These are phyloP conservation scores for Hyperoplus immaculatus DNA, from an alignment of 2,797 vertebrate genomes.

Conservation along the genomic window DNA sequence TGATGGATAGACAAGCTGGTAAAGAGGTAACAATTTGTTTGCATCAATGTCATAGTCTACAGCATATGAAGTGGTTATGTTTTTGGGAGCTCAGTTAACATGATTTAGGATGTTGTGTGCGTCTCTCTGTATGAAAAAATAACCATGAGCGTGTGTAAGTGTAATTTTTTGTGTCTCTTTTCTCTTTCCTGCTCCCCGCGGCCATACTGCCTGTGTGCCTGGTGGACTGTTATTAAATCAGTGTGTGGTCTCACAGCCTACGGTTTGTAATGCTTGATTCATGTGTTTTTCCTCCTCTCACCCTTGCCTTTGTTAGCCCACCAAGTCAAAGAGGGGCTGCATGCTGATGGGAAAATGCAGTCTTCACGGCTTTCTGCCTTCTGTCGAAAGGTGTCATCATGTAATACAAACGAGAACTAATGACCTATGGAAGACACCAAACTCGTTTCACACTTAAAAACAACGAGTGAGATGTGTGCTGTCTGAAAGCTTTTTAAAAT, in stretches of 20 bases:
- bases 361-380: conserved; percentile 50
- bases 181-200: conserved; percentile 7
- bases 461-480: conserved; percentile 23
- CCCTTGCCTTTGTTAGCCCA: conserved; percentile 67
- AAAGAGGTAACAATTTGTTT: conserved; percentile 44
- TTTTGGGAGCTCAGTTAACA: conserved; percentile 32
- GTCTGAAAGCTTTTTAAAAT: conserved; percentile 24
- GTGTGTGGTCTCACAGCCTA: conserved; percentile 70
- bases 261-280: conserved; percentile 46
- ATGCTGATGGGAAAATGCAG: conserved; percentile 61
- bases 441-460: conserved; percentile 30
- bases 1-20: not conserved
- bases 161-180: conserved; percentile 20
- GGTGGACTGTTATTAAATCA: conserved; percentile 74
- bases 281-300: conserved; percentile 64
- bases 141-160: conserved; percentile 30
- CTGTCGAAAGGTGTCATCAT: conserved; percentile 61
- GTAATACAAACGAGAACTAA: conserved; percentile 69
- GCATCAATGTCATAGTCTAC: conserved; percentile 23
- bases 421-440: conserved; percentile 38
- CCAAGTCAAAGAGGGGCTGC: conserved; percentile 64
- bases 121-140: conserved; percentile 31
- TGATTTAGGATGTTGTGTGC: conserved; percentile 21
- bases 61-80: not conserved
- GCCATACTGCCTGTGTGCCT: conserved; percentile 57